Conservation (phyloP, 2,797 vertebrate genomes). For the Sylvia borin region DNA sequence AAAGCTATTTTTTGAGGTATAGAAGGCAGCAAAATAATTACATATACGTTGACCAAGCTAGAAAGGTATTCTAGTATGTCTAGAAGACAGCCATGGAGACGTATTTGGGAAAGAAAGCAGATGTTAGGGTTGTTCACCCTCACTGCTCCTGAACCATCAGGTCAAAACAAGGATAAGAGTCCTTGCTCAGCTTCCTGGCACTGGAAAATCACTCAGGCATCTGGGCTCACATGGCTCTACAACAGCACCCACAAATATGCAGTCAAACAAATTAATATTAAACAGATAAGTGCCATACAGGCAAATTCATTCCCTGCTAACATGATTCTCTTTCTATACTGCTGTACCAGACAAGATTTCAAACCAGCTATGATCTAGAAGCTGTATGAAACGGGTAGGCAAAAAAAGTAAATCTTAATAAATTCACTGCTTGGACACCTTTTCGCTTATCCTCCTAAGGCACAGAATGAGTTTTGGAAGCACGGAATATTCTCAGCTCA, state of each 20-base stretch:
- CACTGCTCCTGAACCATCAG: background rate
- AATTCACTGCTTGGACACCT: slow-evolving; percentile 56
- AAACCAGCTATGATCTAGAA: background rate
- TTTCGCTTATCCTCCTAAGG: background rate
- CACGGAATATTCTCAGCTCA: background rate
- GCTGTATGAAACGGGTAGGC: background rate
- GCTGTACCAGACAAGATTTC: background rate
- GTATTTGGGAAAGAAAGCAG: background rate
- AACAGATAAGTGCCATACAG: background rate
- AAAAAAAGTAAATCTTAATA: slow-evolving; percentile 12
- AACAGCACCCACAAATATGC: background rate
- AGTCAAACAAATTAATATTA: slow-evolving; percentile 32
- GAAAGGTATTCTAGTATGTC: background rate
- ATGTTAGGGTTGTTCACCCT: background rate
- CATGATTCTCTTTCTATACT: background rate
- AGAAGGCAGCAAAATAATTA: background rate
- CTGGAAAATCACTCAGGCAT: background rate
- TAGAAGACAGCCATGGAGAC: background rate
- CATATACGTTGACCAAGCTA: background rate
- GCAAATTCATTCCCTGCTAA: background rate
- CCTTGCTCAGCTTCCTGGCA: background rate
- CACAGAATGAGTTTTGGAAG: background rate
- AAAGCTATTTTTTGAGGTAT: background rate
- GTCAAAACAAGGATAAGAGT: background rate
- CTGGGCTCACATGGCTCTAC: background rate